These are phyloP conservation scores for Drosophila kanapiae DNA, from an alignment of 1,140 invertebrate species.

Conservation along the genomic window DNA sequence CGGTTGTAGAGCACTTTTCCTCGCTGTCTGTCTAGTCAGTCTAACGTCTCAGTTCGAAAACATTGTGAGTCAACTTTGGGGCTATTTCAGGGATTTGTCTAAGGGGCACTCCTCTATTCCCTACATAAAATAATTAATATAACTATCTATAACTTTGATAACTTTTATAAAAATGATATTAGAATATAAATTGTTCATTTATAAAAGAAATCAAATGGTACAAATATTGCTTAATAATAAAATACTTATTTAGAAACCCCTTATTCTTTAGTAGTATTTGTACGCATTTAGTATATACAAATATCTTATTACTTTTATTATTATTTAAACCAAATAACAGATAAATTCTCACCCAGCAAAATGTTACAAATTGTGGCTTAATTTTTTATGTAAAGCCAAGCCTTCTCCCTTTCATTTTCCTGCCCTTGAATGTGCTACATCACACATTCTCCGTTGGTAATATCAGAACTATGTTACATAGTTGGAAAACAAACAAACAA, in stretches of 20 bases:
- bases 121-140: not conserved
- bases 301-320: no score
- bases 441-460: not conserved
- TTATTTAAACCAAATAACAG: no score
- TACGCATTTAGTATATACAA: no score
- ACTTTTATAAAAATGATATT: no score
- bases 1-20: slow-evolving; percentile 53
- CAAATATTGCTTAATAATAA: not conserved
- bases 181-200: no score
- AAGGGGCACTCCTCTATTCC: not conserved
- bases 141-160: no score
- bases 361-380: not conserved
- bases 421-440: slow-evolving; percentile 10
- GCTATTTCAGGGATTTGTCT: not conserved
- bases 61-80: slow-evolving; percentile 47
- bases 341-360: no score
- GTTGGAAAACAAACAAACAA: not conserved
- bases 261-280: no score
- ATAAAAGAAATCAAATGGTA: not conserved
- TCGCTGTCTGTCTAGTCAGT: slow-evolving; percentile 13
- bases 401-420: slow-evolving; percentile 20
- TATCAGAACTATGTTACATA: not conserved
- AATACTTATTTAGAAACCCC: not conserved
- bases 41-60: slow-evolving; percentile 18
- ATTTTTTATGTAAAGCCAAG: not conserved